Percentiles rank a stretch among this genome's conserved stretches.
phyloP scores from a whole-genome alignment of 2,113 vertebrate genomes.

The Hippocampus zosterae region DNA sequence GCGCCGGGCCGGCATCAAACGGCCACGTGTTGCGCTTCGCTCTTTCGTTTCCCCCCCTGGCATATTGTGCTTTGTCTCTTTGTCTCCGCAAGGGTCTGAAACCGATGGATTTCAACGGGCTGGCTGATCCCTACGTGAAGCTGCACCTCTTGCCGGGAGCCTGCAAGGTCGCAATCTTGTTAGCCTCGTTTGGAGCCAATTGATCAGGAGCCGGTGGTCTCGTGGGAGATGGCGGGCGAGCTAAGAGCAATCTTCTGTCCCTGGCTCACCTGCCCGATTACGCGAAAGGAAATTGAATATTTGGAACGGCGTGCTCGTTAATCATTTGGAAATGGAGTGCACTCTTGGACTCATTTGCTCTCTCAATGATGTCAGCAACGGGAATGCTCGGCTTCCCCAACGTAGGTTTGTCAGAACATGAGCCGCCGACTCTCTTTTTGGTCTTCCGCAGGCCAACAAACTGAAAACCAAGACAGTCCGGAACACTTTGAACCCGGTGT shows the following conservation, averaged over 20 bases:
- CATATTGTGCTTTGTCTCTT: background rate
- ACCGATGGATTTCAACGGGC: slow-evolving; percentile 87
- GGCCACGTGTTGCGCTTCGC: background rate
- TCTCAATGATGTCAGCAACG: background rate
- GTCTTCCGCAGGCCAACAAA: slow-evolving; percentile 79
- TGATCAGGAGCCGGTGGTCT: background rate
- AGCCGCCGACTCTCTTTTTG: background rate
- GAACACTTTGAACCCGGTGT: slow-evolving; percentile 83
- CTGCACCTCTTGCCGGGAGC: slow-evolving; percentile 83
- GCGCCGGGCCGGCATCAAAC: background rate
- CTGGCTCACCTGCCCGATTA: background rate
- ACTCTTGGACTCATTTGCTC: background rate
- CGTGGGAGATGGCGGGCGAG: background rate
- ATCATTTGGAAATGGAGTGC: background rate
- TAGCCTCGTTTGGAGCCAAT: background rate
- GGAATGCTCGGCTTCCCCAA: background rate
- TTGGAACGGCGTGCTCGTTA: no score
- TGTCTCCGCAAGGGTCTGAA: slow-evolving; percentile 74
- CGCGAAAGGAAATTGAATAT: background rate
- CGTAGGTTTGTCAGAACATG: no score
- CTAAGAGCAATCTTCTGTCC: background rate
- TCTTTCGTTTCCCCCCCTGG: background rate
- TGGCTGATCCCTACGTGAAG: slow-evolving; percentile 85
- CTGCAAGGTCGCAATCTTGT: slow-evolving; percentile 75
- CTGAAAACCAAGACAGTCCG: slow-evolving; percentile 85